A percentile compares a stretch with the other conserved stretches of the same genome.
These are phyloP conservation scores for Odocoileus hemionus DNA, from an alignment of 2,113 vertebrate species.

Conservation along the genomic window DNA sequence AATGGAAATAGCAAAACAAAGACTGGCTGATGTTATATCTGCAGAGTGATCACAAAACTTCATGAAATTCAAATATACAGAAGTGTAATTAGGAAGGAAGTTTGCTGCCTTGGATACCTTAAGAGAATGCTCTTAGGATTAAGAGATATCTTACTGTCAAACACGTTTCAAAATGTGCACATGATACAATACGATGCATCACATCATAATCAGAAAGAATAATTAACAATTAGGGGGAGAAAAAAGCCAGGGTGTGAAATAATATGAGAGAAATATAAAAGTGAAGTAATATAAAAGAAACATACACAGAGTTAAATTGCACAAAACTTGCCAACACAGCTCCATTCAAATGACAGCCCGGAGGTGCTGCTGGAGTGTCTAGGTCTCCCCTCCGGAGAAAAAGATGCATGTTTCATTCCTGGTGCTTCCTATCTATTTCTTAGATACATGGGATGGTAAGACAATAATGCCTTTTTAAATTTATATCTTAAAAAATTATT, in stretches of 20 bases:
- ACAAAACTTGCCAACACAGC: not conserved
- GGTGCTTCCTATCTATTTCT: not conserved
- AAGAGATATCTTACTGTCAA: not conserved
- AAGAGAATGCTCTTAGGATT: not conserved
- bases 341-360: not conserved
- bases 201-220: not conserved
- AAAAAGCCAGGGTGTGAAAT: not conserved
- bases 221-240: not conserved
- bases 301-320: not conserved
- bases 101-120: not conserved
- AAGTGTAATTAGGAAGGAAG: not conserved
- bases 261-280: not conserved
- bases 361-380: not conserved
- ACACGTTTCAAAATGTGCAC: not conserved
- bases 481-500: not conserved
- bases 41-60: not conserved
- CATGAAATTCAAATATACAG: conserved; percentile 11
- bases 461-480: not conserved
- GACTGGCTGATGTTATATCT: not conserved
- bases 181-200: not conserved
- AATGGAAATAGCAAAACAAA: conserved; percentile 8
- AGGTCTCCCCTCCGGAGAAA: not conserved
- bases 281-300: not conserved
- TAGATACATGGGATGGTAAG: not conserved
- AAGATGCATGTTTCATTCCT: not conserved